Percentiles rank a stretch among this genome's conserved stretches.
These are phyloP conservation scores for Campylomormyrus tamandua DNA, from an alignment of 2,113 vertebrate species.

Conservation along the genomic window DNA sequence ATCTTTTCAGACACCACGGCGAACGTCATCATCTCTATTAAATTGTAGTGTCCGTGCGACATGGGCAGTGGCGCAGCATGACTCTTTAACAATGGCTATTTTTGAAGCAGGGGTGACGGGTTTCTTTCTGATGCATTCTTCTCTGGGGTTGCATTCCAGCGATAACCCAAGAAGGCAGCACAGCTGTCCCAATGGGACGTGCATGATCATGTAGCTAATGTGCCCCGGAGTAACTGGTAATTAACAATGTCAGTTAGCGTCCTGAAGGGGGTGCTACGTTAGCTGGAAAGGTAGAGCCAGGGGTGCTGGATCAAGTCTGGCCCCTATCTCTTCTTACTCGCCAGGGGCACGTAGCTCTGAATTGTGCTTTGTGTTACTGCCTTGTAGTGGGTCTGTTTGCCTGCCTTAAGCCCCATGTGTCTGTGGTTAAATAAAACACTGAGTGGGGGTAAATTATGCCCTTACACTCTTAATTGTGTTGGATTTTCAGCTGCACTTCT, in stretches of 20 bases:
- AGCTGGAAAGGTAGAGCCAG: not conserved
- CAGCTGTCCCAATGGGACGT: not conserved
- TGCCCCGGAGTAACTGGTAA: not conserved
- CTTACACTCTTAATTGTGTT: not conserved
- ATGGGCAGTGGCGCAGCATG: not conserved
- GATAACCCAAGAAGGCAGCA: not conserved
- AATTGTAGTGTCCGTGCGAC: conserved; percentile 10
- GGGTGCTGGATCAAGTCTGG: not conserved
- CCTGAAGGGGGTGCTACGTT: not conserved
- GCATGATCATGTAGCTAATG: not conserved
- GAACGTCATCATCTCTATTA: conserved; percentile 15
- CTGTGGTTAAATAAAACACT: not conserved
- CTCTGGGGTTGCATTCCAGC: not conserved
- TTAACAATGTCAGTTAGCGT: not conserved
- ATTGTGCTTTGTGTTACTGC: not conserved
- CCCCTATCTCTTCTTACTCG: not conserved
- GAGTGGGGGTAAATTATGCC: not conserved
- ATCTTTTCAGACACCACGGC: conserved; percentile 4
- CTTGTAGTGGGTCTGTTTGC: not conserved
- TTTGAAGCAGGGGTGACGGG: not conserved
- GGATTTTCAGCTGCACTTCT: not conserved
- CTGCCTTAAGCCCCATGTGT: not conserved
- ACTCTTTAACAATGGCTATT: not conserved
- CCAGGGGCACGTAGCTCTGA: not conserved
- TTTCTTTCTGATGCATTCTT: not conserved